Base-by-base conservation (phyloP, 2,113 vertebrate genomes). In the Pantherophis guttatus region DNA sequence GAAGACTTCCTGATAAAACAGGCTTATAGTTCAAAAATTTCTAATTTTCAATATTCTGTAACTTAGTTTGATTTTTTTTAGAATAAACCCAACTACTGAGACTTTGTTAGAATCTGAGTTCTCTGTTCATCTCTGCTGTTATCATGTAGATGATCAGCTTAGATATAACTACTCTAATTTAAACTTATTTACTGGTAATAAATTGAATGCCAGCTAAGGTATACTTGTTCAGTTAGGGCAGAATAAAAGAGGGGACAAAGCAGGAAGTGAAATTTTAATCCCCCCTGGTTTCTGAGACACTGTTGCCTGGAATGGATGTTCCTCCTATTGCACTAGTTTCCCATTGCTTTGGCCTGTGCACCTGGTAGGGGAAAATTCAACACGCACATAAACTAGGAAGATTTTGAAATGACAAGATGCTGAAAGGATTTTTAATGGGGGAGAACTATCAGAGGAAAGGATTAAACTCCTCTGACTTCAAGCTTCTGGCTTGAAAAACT, bases 401-500 rank as follows among this genome's bases (percentile, higher is more conserved):
- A 33, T 26, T 62, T 93, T 65, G 11, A 90, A 87, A 54, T 87
- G 50, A 26, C 81, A 90, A 39, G 62, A 62, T 89, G 59, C 50
- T 70, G 57, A 90, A 92, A 70, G 8, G 29, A 70, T 70, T 70
- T 54, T 19, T 70, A 70, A 85, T 21, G 11, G 33, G 58, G 58
- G 39, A 86, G 58, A 92, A 75, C 23, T 90, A 62, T 92, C 52
- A 58, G 52, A 19, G 65, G 33, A 90, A 62, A 90, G 81, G 92
- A 90, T 70, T 90, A 92, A 86, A 54, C 57, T 44, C 94, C 87
- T 53, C 11, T 91, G 90, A 55, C 24, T 29, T 50, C 12, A n/a
- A 95, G 93, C 87, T 89, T 70, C 89, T 94, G 91, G 23, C 0
- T 19, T 55, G 89, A 91, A 95, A 81, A 95, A 54, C 13, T 70